Evolutionary conservation across 2,797 vertebrate species (phyloP), one percentile per base, ranked within the genome.

Genomic region (Scolopax rusticola): DNA sequence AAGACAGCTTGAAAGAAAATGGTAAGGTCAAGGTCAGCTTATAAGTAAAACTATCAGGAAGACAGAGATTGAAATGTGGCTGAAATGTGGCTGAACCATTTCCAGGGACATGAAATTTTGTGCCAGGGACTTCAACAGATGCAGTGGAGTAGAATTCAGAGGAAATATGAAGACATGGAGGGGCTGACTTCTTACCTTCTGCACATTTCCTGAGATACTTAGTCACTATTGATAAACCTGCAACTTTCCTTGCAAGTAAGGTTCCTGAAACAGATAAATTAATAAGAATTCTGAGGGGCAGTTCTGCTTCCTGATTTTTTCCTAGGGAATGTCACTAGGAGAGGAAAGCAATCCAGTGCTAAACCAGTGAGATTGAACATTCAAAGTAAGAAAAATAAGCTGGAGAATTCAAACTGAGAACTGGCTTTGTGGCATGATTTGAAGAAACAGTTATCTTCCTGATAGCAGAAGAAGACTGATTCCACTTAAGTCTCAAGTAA

Each of bases 1-100:
- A 89, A 93, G 84, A 69, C 50, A 82, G 64, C 86, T 51, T 56
- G 77, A 56, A 70, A 77, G 48, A 40, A 89, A 93, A 87, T 27
- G 54, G 11, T 8, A 14, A 63, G 92, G 83, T 63, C 92, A 56
- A 61, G 90, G 82, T 45, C 76, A 85, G 80, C 18, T 90, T 61
- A 28, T 32, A 63, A 88, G 47, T 75, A 90, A 88, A 93, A 28
- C n/a, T 83, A 8, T 19, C 43, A 81, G 65, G 40, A 36, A 77
- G 33, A 68, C 30, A 56, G 7, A 28, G 64, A 15, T 6, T 36
- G 53, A 51, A 81, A 56, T 32, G 30, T 6, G 59, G 50, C 59
- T 57, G 51, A 74, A 54, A 33, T 30, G 61, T 64, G 67, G 33
- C 65, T 79, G 69, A 85, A 65, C 21, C 64, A 10, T 43, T 90